Base-by-base conservation (phyloP, 2,797 vertebrate species). In the Scomberomorus guttatus region DNA sequence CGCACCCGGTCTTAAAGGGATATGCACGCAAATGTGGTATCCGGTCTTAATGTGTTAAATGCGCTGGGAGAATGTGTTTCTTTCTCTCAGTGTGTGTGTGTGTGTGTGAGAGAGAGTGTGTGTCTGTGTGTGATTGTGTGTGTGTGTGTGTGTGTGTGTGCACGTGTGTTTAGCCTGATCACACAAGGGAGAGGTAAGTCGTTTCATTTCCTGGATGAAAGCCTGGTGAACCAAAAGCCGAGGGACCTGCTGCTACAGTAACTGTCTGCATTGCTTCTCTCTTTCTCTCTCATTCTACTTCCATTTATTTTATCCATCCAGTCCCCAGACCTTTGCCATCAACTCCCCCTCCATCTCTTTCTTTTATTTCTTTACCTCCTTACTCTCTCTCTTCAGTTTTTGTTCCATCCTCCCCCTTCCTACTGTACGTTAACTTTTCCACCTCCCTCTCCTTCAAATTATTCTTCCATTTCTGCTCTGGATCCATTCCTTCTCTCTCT, bases 161-260 rank as follows among this genome's bases (percentile, higher is more conserved):
- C 39, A 71, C n/a, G 57, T 59, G 66, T 39, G 50, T 77, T 37
- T 46, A 68, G 63, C 5, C 3, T 2, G 14, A 59, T 67, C 59
- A 65, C 81, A 83, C 62, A 24, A 48, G 73, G 65, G 81, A 86
- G 69, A 75, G 52, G 76, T 62, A 77, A 83, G 86, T 78, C 22
- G 37, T 75, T 86, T 88, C 59, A 90, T 90, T 86, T 92, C 81
- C 89, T 91, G 86, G 82, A 89, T 79, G 72, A 88, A 88, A 88
- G 84, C 74, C 55, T 29, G 67, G n/a, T 59, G 64, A 71, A 79
- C 55, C 57, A 71, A 78, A 85, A 82, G 81, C 72, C 75, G 57
- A 76, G 62, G 72, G 71, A 82, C 59, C 81, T 77, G 77, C 85
- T 85, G 82, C 75, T 61, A 42, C 39, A 42, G 39, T 42, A 24